These are phyloP conservation scores for Phalloptychus januarius DNA, from an alignment of 2,797 vertebrate genomes.

Conservation along the genomic window DNA sequence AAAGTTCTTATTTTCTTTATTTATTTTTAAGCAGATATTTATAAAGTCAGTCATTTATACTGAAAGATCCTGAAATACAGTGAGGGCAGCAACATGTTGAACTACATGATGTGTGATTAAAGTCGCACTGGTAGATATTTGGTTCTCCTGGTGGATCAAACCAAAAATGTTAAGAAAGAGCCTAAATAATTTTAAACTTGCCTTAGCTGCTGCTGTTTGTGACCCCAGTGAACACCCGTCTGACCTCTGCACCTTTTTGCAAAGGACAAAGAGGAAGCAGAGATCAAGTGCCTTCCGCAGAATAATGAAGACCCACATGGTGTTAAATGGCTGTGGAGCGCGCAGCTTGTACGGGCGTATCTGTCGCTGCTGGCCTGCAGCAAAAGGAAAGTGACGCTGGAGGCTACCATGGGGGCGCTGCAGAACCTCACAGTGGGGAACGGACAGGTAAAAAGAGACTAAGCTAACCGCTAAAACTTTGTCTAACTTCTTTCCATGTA, in stretches of 20 bases:
- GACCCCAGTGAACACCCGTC: neutral
- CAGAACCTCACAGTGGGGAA: constrained; percentile 93
- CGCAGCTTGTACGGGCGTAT: constrained; percentile 90
- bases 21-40: too few relatives aligned
- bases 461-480: neutral
- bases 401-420: constrained; percentile 90
- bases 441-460: constrained; percentile 73
- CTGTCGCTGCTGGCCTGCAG: constrained; percentile 92
- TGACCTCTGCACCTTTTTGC: neutral
- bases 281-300: constrained; percentile 68
- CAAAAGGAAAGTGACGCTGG: constrained; percentile 83
- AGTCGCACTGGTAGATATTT: neutral
- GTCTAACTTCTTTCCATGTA: neutral
- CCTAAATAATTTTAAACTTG: neutral
- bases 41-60: too few relatives aligned
- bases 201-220: neutral
- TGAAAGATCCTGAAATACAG: neutral
- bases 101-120: neutral
- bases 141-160: neutral
- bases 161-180: neutral
- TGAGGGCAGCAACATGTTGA: neutral
- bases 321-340: constrained; percentile 90
- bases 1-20: too few relatives aligned
- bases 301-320: constrained; percentile 88
- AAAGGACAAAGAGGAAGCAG: neutral